Base-by-base conservation (phyloP, 2,888 invertebrate genomes). In the Beris chalybata region DNA sequence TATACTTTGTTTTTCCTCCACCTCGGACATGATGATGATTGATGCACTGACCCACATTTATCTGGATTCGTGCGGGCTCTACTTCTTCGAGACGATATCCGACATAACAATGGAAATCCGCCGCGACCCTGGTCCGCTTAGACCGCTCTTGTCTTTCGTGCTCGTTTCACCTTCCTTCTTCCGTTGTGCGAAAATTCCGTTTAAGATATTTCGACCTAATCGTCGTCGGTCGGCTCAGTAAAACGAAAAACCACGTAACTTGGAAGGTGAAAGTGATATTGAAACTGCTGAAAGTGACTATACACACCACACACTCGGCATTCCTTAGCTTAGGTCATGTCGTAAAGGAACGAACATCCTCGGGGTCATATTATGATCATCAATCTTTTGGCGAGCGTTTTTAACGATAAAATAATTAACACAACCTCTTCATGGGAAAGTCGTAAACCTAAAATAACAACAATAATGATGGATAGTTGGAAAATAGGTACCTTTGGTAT, bases 21-120 rank as follows among this genome's bases (percentile, higher is more conserved):
- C 9, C 7, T 9, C 9, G 7, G 38, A 38, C 43, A 38, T 52
- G 52, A n/a, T 29, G 32, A 47, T 61, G 61, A 61, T 61, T 61
- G 61, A 61, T 61, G 61, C 61, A 61, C 61, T 61, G 61, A 61
- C 61, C 61, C 61, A 61, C 38, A 61, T 61, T 61, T 61, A 48
- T 48, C 15, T 48, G 11, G 48, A 48, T 11, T 6, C 12, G 48
- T 4, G 52, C 15, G 52, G 11, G 22, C 15, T 29, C 11, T 29
- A 9, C 52, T 52, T 5, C 38, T 38, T 38, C 38, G 38, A 38
- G 38, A 9, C 38, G 38, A 38, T 5, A 9, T 38, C 5, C 38
- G 38, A 38, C 38, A 38, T 9, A 38, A 38, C 38, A 38, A 38
- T 38, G 38, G 38, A 38, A 22, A 38, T 38, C 5, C 38, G 32